phyloP scores from a whole-genome alignment of 1,140 invertebrate species.

The Coenobita brevimanus region DNA sequence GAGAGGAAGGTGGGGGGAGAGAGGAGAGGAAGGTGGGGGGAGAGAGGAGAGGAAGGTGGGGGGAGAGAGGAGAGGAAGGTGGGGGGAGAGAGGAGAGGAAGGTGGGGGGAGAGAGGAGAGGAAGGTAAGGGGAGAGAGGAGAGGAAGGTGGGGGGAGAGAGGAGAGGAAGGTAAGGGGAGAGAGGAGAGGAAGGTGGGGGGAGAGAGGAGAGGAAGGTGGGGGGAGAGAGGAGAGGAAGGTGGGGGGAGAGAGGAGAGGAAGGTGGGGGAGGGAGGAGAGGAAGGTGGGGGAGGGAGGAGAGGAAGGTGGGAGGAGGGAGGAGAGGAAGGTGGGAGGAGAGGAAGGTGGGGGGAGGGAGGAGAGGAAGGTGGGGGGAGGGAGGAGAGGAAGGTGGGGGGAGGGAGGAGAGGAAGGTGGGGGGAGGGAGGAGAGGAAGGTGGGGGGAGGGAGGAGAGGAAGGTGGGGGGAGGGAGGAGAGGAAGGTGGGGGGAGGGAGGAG shows the following conservation, averaged over 20 bases:
- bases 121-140: background rate
- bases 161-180: background rate
- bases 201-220: background rate
- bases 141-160: background rate
- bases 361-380: no score
- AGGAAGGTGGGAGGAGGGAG: background rate
- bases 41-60: no score
- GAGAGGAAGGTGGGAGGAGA: background rate
- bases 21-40: no score
- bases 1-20: no score
- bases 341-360: no score
- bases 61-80: no score
- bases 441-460: background rate
- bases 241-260: background rate
- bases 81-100: no score
- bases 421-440: background rate
- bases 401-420: background rate
- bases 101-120: background rate
- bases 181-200: background rate
- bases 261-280: background rate
- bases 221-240: background rate
- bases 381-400: background rate
- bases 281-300: background rate
- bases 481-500: background rate
- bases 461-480: background rate